Evolutionary conservation across 2,113 vertebrate genomes (phyloP).

Genomic region (Aramus guarauna): DNA sequence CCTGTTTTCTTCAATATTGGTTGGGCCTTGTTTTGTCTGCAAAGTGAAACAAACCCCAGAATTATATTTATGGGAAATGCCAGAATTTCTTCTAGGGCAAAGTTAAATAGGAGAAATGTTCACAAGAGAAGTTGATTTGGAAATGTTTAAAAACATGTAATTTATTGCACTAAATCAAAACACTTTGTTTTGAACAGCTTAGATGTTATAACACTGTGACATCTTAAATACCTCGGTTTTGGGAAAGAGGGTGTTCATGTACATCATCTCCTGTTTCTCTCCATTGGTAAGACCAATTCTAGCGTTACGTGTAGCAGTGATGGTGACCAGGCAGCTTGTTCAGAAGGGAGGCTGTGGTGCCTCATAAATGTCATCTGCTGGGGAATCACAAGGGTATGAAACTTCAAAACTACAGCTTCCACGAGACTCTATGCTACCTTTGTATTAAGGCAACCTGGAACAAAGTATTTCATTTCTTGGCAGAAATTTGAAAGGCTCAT

Average conservation of each 20-base stretch:
- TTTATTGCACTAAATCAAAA: not conserved
- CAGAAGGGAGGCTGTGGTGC: not conserved
- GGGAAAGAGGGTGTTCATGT: fast-evolving
- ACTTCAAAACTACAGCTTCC: not conserved
- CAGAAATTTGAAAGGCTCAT: not conserved
- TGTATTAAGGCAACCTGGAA: not conserved
- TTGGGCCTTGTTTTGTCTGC: not conserved
- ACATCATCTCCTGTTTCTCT: not conserved
- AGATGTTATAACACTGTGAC: not conserved
- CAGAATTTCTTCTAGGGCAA: not conserved
- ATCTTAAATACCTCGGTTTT: not conserved
- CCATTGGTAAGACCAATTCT: not conserved
- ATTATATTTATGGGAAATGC: not conserved
- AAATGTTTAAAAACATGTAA: not conserved
- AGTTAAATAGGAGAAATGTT: not conserved
- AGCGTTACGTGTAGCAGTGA: fast-evolving
- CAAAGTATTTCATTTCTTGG: not conserved
- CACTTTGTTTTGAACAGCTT: not conserved
- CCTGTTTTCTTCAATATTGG: not conserved
- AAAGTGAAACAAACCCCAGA: not conserved
- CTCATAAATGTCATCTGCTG: not conserved
- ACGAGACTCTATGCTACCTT: fast-evolving
- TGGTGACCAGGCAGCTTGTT: not conserved
- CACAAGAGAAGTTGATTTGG: not conserved
- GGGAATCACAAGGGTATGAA: not conserved